A percentile compares a stretch with the other conserved stretches of the same genome.
Evolutionary conservation across 2,888 invertebrate genomes (phyloP).

Genomic region (Rhopalosiphum nymphaeae): DNA sequence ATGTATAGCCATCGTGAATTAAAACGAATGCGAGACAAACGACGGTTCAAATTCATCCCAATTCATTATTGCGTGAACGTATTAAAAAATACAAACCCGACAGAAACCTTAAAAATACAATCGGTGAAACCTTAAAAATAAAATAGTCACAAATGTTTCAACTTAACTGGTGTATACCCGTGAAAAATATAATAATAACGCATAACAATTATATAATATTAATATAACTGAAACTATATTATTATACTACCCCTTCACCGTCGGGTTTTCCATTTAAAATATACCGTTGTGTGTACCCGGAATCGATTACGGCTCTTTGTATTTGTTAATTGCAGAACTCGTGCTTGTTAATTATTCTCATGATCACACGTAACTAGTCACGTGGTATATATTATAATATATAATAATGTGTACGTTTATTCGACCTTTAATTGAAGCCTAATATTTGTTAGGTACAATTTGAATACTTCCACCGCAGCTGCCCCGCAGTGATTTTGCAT

Average conservation of each 20-base stretch:
- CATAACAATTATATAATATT: not conserved
- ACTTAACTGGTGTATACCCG: not conserved
- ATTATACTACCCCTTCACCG: not conserved
- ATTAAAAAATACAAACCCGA: not conserved
- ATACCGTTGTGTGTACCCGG: not conserved
- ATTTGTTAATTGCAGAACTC: not conserved
- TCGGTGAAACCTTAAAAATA: constrained; percentile 48
- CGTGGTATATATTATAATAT: not conserved
- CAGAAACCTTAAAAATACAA: not conserved
- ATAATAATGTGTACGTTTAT: not conserved
- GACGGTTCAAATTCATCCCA: not conserved
- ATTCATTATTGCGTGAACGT: not conserved
- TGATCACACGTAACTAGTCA: not conserved
- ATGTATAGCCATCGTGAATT: not conserved
- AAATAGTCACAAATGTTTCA: not conserved
- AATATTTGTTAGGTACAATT: not conserved
- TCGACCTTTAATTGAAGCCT: not conserved
- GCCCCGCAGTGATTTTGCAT: not conserved
- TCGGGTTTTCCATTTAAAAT: not conserved
- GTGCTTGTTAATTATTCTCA: not conserved
- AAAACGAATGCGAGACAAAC: not conserved
- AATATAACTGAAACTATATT: not conserved
- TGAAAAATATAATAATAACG: not conserved
- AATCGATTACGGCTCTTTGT: not conserved
- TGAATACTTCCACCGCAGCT: not conserved